Percentiles rank a stretch among this genome's conserved stretches.
Conservation (phyloP, 2,888 invertebrate species). For the Agrochola lychnidis region DNA sequence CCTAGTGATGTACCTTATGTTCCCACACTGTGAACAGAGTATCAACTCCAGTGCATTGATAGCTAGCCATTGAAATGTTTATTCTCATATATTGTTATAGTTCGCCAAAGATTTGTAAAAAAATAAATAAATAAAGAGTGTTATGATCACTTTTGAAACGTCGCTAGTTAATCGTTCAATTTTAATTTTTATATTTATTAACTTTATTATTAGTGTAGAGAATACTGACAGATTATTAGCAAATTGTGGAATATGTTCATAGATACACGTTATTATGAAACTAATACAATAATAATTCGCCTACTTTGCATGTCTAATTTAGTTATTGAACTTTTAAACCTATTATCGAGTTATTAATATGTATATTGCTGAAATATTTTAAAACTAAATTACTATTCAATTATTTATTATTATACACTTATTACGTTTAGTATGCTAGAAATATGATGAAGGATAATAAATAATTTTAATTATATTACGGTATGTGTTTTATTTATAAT, state of each 20-base stretch:
- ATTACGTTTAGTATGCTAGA: slow-evolving; percentile 92
- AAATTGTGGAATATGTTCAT: slow-evolving; percentile 75
- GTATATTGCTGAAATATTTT: slow-evolving; percentile 89
- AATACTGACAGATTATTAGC: slow-evolving; percentile 68
- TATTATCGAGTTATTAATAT: slow-evolving; percentile 88
- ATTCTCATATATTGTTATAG: slow-evolving; percentile 88
- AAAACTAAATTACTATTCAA: slow-evolving; percentile 90
- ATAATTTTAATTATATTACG: slow-evolving; percentile 91
- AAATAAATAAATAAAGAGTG: slow-evolving; percentile 83
- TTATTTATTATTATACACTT: slow-evolving; percentile 91
- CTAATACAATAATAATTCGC: slow-evolving; percentile 88
- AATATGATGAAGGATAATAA: slow-evolving; percentile 91
- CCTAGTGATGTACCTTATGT: slow-evolving; percentile 50
- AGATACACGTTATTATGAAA: slow-evolving; percentile 81
- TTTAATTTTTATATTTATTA: slow-evolving; percentile 73
- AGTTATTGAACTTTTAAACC: slow-evolving; percentile 81
- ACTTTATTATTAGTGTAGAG: slow-evolving; percentile 67
- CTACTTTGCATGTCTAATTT: slow-evolving; percentile 88
- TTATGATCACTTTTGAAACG: slow-evolving; percentile 83
- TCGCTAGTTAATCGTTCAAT: slow-evolving; percentile 84
- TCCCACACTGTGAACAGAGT: slow-evolving; percentile 62
- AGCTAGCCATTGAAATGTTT: slow-evolving; percentile 75
- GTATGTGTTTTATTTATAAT: slow-evolving; percentile 81
- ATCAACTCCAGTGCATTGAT: slow-evolving; percentile 65
- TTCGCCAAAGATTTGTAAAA: slow-evolving; percentile 87